These are phyloP conservation scores for Idaea aversata DNA, from an alignment of 2,888 invertebrate species.

Conservation along the genomic window DNA sequence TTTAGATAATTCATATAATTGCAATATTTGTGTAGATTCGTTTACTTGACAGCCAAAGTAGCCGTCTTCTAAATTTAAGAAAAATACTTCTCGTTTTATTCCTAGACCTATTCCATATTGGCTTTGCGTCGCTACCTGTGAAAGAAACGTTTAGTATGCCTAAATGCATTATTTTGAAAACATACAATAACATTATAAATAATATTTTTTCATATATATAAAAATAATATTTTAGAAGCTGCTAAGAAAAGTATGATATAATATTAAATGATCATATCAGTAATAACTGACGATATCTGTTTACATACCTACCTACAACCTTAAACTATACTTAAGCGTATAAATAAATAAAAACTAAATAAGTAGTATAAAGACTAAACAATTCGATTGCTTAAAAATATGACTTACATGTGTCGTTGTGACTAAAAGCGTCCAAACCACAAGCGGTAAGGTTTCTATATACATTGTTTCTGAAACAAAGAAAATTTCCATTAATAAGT, in stretches of 20 bases:
- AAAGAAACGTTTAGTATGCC: slow-evolving; percentile 38
- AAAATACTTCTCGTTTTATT: slow-evolving; percentile 96
- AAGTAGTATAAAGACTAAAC: not conserved
- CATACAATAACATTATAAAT: slow-evolving; percentile 3
- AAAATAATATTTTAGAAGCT: not conserved
- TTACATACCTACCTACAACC: no score
- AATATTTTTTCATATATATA: no score
- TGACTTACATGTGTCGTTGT: slow-evolving; percentile 89
- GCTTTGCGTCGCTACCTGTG: slow-evolving; percentile 87
- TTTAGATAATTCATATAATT: slow-evolving; percentile 96
- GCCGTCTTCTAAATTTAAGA: slow-evolving; percentile 97
- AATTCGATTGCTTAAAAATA: slow-evolving; percentile 11
- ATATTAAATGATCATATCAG: no score
- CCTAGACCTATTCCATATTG: slow-evolving; percentile 89
- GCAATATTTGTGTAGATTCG: slow-evolving; percentile 96
- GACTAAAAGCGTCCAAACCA: slow-evolving; percentile 93
- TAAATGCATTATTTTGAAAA: slow-evolving; percentile 5
- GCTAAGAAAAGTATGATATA: not conserved
- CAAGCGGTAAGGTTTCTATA: slow-evolving; percentile 94
- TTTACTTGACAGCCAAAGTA: slow-evolving; percentile 99
- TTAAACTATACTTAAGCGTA: no score
- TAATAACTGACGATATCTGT: no score
- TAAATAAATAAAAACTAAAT: not conserved
- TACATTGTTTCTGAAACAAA: slow-evolving; percentile 92
- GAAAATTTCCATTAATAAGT: slow-evolving; percentile 40